phyloP scores from a whole-genome alignment of 2,113 vertebrate genomes.

The Mastomys coucha region DNA sequence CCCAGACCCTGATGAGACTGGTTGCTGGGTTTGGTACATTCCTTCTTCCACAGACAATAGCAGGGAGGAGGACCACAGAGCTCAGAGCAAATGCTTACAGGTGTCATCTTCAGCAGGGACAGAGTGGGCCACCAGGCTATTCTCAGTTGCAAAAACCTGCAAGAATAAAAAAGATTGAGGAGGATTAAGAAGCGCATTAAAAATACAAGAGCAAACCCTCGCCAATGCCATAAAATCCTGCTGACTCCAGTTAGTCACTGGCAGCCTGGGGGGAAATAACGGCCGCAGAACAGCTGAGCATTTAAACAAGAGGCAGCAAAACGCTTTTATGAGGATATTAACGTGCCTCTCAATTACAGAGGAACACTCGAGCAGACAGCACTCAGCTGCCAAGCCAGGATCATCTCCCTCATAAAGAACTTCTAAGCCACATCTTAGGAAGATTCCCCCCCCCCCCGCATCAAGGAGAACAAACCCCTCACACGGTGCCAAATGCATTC shows the following conservation, averaged over 20 bases:
- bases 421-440: neutral
- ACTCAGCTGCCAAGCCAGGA: constrained; percentile 40
- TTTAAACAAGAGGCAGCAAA: constrained; percentile 59
- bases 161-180: constrained; percentile 10
- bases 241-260: constrained; percentile 77
- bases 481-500: neutral
- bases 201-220: constrained; percentile 77
- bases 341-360: constrained; percentile 73
- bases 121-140: constrained; percentile 69
- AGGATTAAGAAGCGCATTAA: constrained; percentile 78
- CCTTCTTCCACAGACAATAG: constrained; percentile 38
- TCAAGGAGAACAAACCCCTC: constrained; percentile 6
- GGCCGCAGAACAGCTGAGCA: constrained; percentile 65
- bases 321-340: constrained; percentile 35
- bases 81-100: constrained; percentile 76
- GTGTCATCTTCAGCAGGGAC: constrained; percentile 79
- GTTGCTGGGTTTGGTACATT: neutral
- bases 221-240: constrained; percentile 78
- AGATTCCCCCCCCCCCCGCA: neutral
- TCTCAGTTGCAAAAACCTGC: constrained; percentile 84
- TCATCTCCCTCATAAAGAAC: constrained; percentile 62
- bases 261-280: constrained; percentile 55
- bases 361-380: constrained; percentile 64
- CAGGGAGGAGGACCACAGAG: neutral
- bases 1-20: constrained; percentile 6